Conservation (phyloP, 2,113 vertebrate genomes). For the Peromyscus californicus region DNA sequence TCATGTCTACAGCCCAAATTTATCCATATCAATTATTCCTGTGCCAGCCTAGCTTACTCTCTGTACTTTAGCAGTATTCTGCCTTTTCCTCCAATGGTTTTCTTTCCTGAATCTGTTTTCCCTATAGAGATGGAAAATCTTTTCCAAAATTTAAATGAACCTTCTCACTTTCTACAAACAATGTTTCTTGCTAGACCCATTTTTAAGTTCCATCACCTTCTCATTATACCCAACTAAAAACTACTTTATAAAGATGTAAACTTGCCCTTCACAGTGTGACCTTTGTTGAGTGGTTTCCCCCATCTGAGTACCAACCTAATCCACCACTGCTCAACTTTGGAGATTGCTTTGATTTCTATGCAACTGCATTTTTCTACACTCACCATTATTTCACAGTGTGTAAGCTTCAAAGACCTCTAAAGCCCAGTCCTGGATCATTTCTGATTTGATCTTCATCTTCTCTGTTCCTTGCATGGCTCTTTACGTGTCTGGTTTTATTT, state of each 20-base stretch:
- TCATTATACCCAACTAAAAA: neutral
- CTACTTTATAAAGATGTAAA: neutral
- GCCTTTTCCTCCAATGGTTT: neutral
- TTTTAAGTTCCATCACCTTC: neutral
- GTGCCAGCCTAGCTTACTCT: neutral
- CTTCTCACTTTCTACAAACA: neutral
- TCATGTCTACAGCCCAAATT: neutral
- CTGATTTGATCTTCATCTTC: neutral
- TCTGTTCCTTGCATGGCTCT: neutral
- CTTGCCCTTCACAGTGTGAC: neutral
- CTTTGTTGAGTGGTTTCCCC: neutral
- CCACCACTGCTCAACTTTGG: neutral
- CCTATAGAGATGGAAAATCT: neutral
- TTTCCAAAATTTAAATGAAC: neutral
- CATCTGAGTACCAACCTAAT: no score
- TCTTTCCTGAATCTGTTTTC: neutral
- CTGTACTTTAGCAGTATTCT: neutral
- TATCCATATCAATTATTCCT: neutral
- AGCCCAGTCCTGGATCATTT: no score
- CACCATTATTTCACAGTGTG: neutral
- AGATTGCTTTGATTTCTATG: neutral
- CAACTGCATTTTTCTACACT: neutral
- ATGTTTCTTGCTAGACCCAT: neutral
- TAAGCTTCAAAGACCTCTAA: neutral
- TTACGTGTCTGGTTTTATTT: neutral